Base-by-base conservation (phyloP, 2,888 invertebrate species). In the Linyphia triangularis region DNA sequence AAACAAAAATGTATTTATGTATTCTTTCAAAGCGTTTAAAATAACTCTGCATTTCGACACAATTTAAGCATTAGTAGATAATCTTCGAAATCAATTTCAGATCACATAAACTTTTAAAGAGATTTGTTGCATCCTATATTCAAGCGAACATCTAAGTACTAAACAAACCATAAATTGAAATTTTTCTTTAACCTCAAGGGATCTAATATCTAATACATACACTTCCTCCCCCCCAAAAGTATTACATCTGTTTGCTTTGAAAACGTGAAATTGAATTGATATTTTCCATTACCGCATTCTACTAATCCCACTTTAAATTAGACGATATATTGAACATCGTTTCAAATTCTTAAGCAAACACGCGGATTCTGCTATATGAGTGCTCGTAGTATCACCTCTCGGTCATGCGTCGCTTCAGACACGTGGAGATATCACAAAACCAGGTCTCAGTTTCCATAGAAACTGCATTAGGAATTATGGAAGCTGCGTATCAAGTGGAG, bases 391-490 rank as follows among this genome's bases (percentile, higher is more conserved):
- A 16, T 22, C 10, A n/a, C n/a, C 16, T 51, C 51, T 5, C n/a
- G n/a, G 5, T 51, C n/a, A 16, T 51, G 51, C n/a, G 13, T 51
- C 51, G 5, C 0, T 13, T 13, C 51, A 51, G 51, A 16, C 51
- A 51, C 51, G 51, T 51, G 51, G 51, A 16, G 9, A 13, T n/a
- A 51, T 51, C 43, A 13, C n/a, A 57, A 19, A 24, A 16, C 61
- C 40, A 40, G 37, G 67, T 10, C 37, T 57, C 59, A n/a, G 81
- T 81, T 57, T 33, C 67, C 26, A 81, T 81, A 57, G 51, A 43
- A 33, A 81, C 81, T 33, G 4, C 28, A 19, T 57, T 26, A 33
- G 4, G 57, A 65, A 78, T 78, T 65, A 43, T 43, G 28, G 28
- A 10, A 51, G 43, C 40, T 65, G 28, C 28, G 51, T n/a, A 51